phyloP scores from a whole-genome alignment of 1,140 invertebrate genomes.

The Zaprionus africanus region DNA sequence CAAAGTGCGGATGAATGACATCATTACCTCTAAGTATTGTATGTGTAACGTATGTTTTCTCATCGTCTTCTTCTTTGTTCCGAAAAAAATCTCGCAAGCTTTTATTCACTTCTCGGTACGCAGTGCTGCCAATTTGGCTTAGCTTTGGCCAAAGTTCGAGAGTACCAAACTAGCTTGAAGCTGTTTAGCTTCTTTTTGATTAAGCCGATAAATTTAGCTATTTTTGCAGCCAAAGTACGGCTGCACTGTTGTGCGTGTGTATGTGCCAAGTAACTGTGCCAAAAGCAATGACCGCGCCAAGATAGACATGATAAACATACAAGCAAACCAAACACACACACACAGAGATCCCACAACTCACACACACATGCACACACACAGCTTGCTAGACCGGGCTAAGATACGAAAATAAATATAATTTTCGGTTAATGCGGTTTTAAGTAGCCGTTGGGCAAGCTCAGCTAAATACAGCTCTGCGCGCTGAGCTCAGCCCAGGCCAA shows the following conservation, averaged over 20 bases:
- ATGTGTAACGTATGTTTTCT: conserved; percentile 2
- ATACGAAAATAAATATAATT: conserved; percentile 31
- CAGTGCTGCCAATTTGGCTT: background rate
- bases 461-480: background rate
- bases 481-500: conserved; percentile 13
- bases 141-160: background rate
- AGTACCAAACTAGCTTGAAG: background rate
- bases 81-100: conserved; percentile 34
- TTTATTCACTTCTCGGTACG: conserved; percentile 25
- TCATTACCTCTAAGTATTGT: conserved; percentile 44
- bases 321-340: conserved; percentile 23
- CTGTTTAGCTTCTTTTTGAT: background rate
- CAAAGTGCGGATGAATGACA: conserved; percentile 67
- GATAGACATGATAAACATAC: conserved; percentile 57
- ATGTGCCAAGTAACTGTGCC: conserved; percentile 65
- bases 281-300: conserved; percentile 63
- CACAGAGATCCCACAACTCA: background rate
- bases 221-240: background rate
- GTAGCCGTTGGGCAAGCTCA: conserved; percentile 47
- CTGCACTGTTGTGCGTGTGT: conserved; percentile 25
- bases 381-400: conserved; percentile 20
- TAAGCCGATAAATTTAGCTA: background rate
- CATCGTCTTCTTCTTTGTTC: conserved; percentile 49
- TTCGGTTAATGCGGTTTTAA: conserved; percentile 69
- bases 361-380: background rate